Evolutionary conservation across 2,888 invertebrate genomes (phyloP), one percentile per base, ranked within the genome.

Genomic region (Lycia hirtaria): DNA sequence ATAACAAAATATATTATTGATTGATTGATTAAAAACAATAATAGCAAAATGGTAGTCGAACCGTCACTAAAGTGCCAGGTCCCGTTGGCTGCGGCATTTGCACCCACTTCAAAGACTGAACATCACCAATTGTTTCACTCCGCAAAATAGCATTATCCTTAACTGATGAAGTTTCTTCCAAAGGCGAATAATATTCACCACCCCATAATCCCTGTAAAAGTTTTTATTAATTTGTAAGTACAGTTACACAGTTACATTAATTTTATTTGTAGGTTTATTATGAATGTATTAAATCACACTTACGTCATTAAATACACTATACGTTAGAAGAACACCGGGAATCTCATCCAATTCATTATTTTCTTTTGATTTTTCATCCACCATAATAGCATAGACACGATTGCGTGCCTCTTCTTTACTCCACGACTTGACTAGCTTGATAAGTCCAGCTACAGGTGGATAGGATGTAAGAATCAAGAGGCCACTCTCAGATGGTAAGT

Each of bases 31-130:
- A 24, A 26, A 22, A 20, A 3, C 28, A 28, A 28, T 28, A 9
- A 3, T 12, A 30, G 4, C 12, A 33, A 20, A 22, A 22, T 19
- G 7, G 5, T 2, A 32, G 14, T 10, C 45, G 9, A 67, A 85
- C 85, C 58, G 60, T 72, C 0, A 85, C 79, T 26, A 60, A 40
- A 5, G 83, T 55, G 22, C 75, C 81, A 28, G 65, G 10, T 14
- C 47, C 64, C 2, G 44, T 33, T 3, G 52, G 17, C 32, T 65
- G 58, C 2, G 58, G 43, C 9, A 64, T 60, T 62, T 80, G 74
- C 4, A 75, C 60, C 82, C 82, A 81, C 4, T 64, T 56, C 12
- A 82, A 48, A 0, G 79, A 72, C 6, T 74, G 60, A 0, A 79
- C 37, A 26, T 78, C 72, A 4, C 80, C 78, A 43, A 41, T n/a